A percentile compares a stretch with the other conserved stretches of the same genome.
Conservation (phyloP, 2,797 vertebrate genomes). For the Acipenser ruthenus region DNA sequence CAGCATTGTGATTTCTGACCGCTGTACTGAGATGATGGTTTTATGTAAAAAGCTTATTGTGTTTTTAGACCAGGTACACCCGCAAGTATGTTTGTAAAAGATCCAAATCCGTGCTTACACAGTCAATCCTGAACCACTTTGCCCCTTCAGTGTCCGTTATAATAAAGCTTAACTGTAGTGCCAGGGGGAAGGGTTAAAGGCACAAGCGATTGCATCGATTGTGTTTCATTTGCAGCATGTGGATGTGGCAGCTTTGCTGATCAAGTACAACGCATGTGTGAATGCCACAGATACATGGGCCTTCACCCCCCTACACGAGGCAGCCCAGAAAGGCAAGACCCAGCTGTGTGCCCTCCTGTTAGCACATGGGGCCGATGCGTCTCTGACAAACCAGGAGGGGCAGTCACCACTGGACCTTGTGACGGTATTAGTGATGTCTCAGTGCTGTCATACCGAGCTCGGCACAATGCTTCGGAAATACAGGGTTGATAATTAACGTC, state of each 20-base stretch:
- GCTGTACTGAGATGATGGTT: too few relatives aligned
- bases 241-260: constrained; percentile 75
- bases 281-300: constrained; percentile 77
- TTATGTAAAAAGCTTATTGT: too few relatives aligned
- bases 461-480: not conserved
- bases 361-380: constrained; percentile 72
- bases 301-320: constrained; percentile 74
- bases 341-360: constrained; percentile 74
- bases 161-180: too few relatives aligned
- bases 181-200: not conserved
- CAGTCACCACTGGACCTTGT: constrained; percentile 72
- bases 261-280: constrained; percentile 74
- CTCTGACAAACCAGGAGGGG: constrained; percentile 76
- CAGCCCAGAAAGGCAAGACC: constrained; percentile 74
- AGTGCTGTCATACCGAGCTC: not conserved
- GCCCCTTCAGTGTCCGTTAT: too few relatives aligned
- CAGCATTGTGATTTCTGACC: too few relatives aligned
- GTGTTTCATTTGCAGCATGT: constrained; percentile 60
- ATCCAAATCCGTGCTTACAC: too few relatives aligned
- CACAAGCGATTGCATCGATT: constrained; percentile 12
- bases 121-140: too few relatives aligned
- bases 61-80: too few relatives aligned
- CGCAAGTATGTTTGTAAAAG: too few relatives aligned
- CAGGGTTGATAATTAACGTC: too few relatives aligned
- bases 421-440: constrained; percentile 48